Evolutionary conservation across 2,113 vertebrate genomes (phyloP).

Genomic region (Daboia siamensis): DNA sequence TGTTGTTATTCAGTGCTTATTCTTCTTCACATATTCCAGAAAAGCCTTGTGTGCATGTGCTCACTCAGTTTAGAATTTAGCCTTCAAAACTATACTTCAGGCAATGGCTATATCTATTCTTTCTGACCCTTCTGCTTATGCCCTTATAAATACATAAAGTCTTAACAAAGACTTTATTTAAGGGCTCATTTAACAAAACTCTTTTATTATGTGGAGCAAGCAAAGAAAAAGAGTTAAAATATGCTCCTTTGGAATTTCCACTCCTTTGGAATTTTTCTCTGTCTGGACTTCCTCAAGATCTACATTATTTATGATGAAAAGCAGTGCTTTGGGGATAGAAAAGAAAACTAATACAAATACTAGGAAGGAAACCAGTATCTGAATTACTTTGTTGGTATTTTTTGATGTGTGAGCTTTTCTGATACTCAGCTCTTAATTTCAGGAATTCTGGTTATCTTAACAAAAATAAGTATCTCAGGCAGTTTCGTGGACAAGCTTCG

Average conservation of each 20-base stretch:
- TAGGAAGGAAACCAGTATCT: neutral
- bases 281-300: neutral
- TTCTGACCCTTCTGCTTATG: neutral
- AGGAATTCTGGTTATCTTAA: neutral
- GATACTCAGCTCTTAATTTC: neutral
- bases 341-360: neutral
- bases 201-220: neutral
- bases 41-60: neutral
- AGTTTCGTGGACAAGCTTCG: neutral
- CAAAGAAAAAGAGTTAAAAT: neutral
- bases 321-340: neutral
- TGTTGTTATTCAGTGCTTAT: neutral
- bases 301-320: neutral
- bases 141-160: neutral
- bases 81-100: neutral
- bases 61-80: neutral
- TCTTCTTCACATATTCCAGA: neutral
- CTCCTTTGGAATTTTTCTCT: neutral
- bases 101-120: neutral
- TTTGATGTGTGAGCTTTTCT: neutral
- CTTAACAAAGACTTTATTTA: neutral
- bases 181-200: neutral
- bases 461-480: neutral
- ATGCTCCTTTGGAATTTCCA: neutral
- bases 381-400: neutral